A percentile compares a stretch with the other conserved stretches of the same genome.
Evolutionary conservation across 2,888 invertebrate genomes (phyloP).

Genomic region (Plebejus anna): DNA sequence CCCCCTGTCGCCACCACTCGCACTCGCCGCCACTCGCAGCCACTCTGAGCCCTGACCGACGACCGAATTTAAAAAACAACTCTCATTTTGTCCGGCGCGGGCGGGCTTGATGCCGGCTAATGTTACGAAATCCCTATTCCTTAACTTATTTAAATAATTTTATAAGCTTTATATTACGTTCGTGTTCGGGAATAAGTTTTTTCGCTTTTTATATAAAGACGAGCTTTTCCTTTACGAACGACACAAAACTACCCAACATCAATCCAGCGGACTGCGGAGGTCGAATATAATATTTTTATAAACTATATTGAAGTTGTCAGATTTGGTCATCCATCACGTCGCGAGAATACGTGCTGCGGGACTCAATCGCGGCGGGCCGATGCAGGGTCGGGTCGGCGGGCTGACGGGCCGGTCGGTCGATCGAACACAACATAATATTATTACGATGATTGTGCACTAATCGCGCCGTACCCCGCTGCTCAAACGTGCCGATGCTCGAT

Average conservation of each 20-base stretch:
- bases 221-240: not conserved
- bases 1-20: not conserved
- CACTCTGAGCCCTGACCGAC: not conserved
- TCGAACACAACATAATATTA: not conserved
- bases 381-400: not conserved
- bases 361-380: constrained; percentile 21
- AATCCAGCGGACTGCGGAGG: not conserved
- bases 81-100: not conserved
- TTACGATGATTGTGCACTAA: constrained; percentile 6
- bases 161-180: not conserved
- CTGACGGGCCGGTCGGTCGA: not conserved
- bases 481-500: too few relatives aligned
- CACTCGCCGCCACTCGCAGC: not conserved
- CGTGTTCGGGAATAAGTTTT: too few relatives aligned
- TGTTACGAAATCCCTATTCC: constrained; percentile 31
- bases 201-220: not conserved
- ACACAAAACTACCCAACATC: not conserved
- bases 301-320: constrained; percentile 18
- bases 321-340: constrained; percentile 27
- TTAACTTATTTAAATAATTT: constrained; percentile 7
- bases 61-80: not conserved
- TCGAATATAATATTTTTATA: not conserved
- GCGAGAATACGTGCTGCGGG: constrained; percentile 26
- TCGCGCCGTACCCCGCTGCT: not conserved
- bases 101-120: constrained; percentile 9